Base-by-base conservation (phyloP, 2,797 vertebrate genomes). In the Phrynocephalus forsythii region DNA sequence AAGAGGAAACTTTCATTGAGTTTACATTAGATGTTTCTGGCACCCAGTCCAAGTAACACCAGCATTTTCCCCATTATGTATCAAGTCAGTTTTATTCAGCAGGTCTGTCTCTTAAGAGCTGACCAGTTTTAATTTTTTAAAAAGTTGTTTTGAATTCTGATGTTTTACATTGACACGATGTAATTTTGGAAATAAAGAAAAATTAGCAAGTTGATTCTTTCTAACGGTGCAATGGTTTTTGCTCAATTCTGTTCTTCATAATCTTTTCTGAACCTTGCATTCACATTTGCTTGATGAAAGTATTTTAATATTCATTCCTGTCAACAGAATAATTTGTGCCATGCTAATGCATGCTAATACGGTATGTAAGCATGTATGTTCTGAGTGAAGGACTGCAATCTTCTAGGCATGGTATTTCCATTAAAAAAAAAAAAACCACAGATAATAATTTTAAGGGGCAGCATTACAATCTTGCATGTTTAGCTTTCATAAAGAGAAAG, bases 401-500 rank as follows among this genome's bases (percentile, higher is more conserved):
- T 82, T 63, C 30, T 78, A 63, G 44, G 66, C 67, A 60, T 69
- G 48, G 75, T 18, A 56, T 69, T 83, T 87, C 48, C 67, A 71
- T 69, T 50, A 33, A 16, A 28, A 48, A 68, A 79, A 69, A 86
- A 79, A 16, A 13, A 56, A 71, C 44, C 52, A 78, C 38, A 44
- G 38, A 44, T 44, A 44, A 44, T 11, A 26, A 56, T 77, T 82
- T 82, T 77, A 87, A 44, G 28, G 76, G 72, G 60, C 71, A 18
- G 44, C 18, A 50, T 75, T 3, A 33, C 79, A 67, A 66, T 60
- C 44, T 50, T 52, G 6, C 56, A 67, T 67, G n/a, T 52, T 44
- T 82, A 67, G 28, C 30, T 87, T 82, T 82, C 71, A 52, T 68
- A 67, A 87, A 82, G 60, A 76, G 38, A 81, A 86, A 22, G 79